Evolutionary conservation across 2,113 vertebrate species (phyloP), one percentile per base, ranked within the genome.

Genomic region (Mobula hypostoma): DNA sequence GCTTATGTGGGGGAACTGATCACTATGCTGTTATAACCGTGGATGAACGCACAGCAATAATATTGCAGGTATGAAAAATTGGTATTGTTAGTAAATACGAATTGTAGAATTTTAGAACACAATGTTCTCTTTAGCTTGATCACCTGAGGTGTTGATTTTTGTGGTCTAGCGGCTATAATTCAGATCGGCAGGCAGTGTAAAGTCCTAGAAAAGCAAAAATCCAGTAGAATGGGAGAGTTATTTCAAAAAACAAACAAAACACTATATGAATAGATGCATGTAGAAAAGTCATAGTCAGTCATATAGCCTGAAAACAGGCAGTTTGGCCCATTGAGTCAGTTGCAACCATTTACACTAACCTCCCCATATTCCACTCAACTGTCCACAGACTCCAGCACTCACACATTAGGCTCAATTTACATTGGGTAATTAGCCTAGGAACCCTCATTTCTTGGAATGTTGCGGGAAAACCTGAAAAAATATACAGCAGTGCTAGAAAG

Each of bases 41-140:
- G 94, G 98, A 99, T 95, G 98, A 98, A 95, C 94, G 95, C 76
- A 99, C 98, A 3, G 97, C 97, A 14, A 40, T 99, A 48, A 40
- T 99, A 94, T 95, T 99, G 94, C 98, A 99, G 98, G 99, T 99
- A 97, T n/a, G 94, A 90, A 58, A 17, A 95, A 95, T 92, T 8
- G 21, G 79, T 94, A 32, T 74, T 63, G 94, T 63, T 48, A 95
- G 24, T 76, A 24, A 2, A 66, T 19, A 63, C 15, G 27, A 66
- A 87, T 15, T 19, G 63, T 32, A 68, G 6, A 66, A 66, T 66
- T 90, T 66, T 90, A 66, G 85, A 90, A 66, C 29, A 66, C 66
- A 90, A 90, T 63, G n/a, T 27, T 58, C 40, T 24, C n/a, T 83
- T 66, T 90, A 12, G 29, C n/a, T 90, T 90, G 61, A 90, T 32